A percentile compares a stretch with the other conserved stretches of the same genome.
Conservation (phyloP, 2,113 vertebrate species). For the Ivindomyrus marchei region DNA sequence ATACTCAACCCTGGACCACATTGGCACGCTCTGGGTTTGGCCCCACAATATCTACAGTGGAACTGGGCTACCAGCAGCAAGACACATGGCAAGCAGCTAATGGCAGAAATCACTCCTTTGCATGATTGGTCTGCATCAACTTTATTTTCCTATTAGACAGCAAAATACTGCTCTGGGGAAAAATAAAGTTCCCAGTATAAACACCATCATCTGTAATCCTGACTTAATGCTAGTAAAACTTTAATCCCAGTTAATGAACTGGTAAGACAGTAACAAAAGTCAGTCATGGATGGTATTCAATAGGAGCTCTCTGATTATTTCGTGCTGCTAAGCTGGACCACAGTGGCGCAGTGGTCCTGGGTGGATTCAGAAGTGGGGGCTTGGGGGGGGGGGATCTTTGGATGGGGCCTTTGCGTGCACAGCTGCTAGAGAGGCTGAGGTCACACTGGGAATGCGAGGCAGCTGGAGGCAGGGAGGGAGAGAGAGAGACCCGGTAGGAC, state of each 20-base stretch:
- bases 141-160: background rate
- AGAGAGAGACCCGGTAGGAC: background rate
- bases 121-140: background rate
- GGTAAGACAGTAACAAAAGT: background rate
- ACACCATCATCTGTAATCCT: background rate
- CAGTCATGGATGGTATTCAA: background rate
- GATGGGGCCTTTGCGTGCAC: background rate
- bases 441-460: slow-evolving; percentile 28
- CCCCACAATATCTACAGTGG: background rate
- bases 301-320: background rate
- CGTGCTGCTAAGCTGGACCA: background rate
- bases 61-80: background rate
- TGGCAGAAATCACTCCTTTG: background rate
- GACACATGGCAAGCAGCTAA: background rate
- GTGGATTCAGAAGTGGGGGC: slow-evolving; percentile 23
- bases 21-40: background rate
- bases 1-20: background rate
- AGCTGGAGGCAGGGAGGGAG: slow-evolving; percentile 22
- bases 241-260: background rate
- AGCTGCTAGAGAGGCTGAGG: slow-evolving; percentile 29
- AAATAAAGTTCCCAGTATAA: background rate
- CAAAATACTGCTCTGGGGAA: background rate
- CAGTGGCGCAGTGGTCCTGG: background rate
- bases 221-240: background rate
- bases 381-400: background rate